These are phyloP conservation scores for Muntiacus muntjak DNA, from an alignment of 2,113 vertebrate species.

Conservation along the genomic window DNA sequence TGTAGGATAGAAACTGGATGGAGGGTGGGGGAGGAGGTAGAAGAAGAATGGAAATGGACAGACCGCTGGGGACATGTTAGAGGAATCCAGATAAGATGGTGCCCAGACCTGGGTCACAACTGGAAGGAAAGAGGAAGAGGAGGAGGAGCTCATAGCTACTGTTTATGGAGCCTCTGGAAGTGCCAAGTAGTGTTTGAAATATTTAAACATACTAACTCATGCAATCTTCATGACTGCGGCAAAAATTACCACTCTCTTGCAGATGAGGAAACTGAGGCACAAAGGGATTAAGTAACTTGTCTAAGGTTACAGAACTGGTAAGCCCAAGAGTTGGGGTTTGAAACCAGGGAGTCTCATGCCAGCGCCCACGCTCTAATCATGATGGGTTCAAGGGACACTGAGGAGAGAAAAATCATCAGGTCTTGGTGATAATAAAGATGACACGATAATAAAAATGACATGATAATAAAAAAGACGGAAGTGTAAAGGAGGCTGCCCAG, in stretches of 20 bases:
- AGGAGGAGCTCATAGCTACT: background rate
- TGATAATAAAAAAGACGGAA: background rate
- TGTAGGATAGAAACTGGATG: background rate
- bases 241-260: background rate
- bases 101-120: background rate
- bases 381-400: too few relatives aligned
- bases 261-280: background rate
- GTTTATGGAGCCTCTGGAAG: background rate
- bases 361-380: background rate
- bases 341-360: background rate
- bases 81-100: background rate
- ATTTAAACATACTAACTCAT: background rate
- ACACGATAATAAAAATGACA: accelerated
- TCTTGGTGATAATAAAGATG: background rate
- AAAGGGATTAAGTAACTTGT: background rate
- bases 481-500: background rate
- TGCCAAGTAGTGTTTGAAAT: background rate
- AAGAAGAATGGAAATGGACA: background rate
- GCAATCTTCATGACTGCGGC: background rate
- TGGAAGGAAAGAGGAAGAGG: background rate
- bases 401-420: background rate
- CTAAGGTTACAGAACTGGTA: background rate
- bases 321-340: background rate
- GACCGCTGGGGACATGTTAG: background rate
- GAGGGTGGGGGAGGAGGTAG: accelerated